Conservation (phyloP, 2,797 vertebrate species). For the Leptatherina wallacei region DNA sequence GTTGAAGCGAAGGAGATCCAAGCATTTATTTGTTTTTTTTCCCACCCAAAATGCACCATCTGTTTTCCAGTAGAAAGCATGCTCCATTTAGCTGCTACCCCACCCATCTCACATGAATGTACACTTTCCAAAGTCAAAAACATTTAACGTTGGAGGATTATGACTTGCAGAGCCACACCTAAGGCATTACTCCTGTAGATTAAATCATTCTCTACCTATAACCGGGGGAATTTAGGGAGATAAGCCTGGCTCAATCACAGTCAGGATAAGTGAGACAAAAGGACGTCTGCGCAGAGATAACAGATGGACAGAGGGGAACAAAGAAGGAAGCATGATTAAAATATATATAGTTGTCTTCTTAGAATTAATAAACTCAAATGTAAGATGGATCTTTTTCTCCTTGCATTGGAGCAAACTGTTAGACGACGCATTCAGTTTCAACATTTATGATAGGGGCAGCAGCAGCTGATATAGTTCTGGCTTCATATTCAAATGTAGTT, state of each 20-base stretch:
- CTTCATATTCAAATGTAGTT: neutral
- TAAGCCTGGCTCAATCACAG: conserved; percentile 29
- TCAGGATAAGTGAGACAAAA: conserved; percentile 33
- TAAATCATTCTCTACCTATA: conserved; percentile 21
- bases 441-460: neutral
- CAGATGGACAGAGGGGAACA: conserved; percentile 33
- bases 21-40: neutral
- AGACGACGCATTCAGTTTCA: too few species aligned
- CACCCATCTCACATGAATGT: neutral
- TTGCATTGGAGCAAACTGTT: neutral
- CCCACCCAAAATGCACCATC: neutral
- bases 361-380: neutral
- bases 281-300: conserved; percentile 34
- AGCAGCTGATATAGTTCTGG: neutral
- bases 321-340: neutral
- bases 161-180: conserved; percentile 11
- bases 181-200: neutral
- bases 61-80: conserved; percentile 1
- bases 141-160: conserved; percentile 20
- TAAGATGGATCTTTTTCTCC: neutral
- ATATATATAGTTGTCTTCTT: neutral
- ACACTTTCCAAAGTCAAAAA: conserved; percentile 36
- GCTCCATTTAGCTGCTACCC: neutral
- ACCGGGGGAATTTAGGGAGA: conserved; percentile 4
- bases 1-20: neutral